phyloP scores from a whole-genome alignment of 1,140 invertebrate genomes.

The Babylonia areolata region DNA sequence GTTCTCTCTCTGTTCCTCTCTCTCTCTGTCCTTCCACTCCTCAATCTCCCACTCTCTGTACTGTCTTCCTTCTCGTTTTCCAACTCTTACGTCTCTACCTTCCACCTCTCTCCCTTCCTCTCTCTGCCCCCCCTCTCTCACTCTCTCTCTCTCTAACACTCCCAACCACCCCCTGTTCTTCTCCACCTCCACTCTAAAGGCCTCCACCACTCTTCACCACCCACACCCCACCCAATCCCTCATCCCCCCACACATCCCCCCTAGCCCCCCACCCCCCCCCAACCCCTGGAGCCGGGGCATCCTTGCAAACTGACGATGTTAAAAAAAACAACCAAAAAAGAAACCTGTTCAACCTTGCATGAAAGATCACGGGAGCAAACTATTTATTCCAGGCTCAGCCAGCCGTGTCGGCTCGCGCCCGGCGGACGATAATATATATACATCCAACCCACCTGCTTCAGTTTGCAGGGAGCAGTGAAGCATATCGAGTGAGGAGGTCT shows the following conservation, averaged over 20 bases:
- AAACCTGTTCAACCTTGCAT: conserved; percentile 8
- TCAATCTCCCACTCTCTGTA: neutral
- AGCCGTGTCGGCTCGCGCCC: neutral
- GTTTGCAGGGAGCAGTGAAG: neutral
- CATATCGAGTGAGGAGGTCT: no score
- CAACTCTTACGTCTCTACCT: neutral
- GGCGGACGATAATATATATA: neutral
- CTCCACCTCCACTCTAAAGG: no score
- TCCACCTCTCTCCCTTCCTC: neutral
- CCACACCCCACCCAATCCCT: no score
- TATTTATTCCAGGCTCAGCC: neutral
- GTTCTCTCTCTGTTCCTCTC: neutral
- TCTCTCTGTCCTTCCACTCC: neutral
- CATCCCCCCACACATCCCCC: no score
- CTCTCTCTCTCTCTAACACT: neutral
- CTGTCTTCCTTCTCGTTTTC: neutral
- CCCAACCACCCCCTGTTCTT: no score
- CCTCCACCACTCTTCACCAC: no score
- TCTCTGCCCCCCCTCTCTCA: neutral
- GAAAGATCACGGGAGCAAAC: conserved; percentile 1
- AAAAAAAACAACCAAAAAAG: no score
- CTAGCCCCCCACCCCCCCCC: no score
- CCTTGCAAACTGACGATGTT: no score
- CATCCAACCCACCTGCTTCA: neutral
- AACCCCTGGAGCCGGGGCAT: no score